Evolutionary conservation across 2,797 vertebrate genomes (phyloP).

Genomic region (Tenualosa thibaudeaui): DNA sequence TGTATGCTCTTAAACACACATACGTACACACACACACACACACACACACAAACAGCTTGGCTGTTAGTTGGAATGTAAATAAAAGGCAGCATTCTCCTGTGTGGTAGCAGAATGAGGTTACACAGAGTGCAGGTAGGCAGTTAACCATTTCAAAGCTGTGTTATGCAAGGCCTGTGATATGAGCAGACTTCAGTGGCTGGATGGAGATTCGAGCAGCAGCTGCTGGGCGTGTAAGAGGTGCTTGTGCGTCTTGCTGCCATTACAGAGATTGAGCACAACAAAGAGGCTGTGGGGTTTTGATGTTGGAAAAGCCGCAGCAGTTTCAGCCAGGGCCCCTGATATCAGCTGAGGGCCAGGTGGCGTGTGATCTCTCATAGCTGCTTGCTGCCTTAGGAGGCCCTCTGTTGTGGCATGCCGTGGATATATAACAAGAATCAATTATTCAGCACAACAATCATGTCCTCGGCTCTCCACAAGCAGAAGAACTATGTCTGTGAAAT

Average conservation of each 20-base stretch:
- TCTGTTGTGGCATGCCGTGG: neutral
- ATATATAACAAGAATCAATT: neutral
- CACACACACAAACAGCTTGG: neutral
- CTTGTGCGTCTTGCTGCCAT: neutral
- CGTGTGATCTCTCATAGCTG: neutral
- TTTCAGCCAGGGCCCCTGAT: neutral
- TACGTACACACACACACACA: neutral
- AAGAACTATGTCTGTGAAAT: neutral
- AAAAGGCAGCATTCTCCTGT: neutral
- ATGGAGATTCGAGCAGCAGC: neutral
- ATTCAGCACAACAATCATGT: neutral
- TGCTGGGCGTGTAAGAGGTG: neutral
- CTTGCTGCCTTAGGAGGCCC: neutral
- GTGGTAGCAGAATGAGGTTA: neutral
- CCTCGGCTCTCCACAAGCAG: neutral
- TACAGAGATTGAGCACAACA: neutral
- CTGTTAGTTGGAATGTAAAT: constrained; percentile 22
- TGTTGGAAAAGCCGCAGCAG: neutral
- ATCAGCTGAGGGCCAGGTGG: constrained; percentile 6
- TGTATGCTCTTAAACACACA: neutral
- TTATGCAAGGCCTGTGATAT: neutral
- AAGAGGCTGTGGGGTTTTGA: neutral
- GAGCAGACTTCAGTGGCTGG: neutral
- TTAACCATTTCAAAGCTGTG: neutral
- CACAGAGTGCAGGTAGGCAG: constrained; percentile 10